These are phyloP conservation scores for Halictus rubicundus DNA, from an alignment of 1,140 invertebrate genomes.

Conservation along the genomic window DNA sequence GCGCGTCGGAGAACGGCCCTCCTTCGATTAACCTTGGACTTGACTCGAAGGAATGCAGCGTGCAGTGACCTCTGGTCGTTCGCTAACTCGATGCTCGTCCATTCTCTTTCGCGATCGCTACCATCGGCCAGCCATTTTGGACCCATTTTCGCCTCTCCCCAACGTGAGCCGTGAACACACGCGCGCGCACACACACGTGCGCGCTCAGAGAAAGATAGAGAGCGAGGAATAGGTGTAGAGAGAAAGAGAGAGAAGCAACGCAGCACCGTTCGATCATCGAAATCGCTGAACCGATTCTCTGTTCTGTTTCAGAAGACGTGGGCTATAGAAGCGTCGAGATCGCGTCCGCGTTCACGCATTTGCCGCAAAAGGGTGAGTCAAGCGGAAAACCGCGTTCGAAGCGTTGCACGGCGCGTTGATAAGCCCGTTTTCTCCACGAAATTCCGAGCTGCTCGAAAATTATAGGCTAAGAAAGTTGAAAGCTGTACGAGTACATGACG, in stretches of 20 bases:
- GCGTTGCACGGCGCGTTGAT: no score
- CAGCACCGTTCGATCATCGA: no score
- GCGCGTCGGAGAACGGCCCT: constrained; percentile 37
- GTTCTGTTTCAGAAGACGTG: constrained; percentile 82
- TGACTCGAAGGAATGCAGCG: constrained; percentile 76
- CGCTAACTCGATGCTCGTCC: constrained; percentile 41
- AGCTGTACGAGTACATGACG: no score
- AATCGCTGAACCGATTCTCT: constrained; percentile 11
- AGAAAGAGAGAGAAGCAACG: no score
- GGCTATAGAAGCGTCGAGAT: constrained; percentile 82
- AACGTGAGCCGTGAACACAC: no score
- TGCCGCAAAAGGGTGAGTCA: constrained; percentile 80
- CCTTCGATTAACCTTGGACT: constrained; percentile 75
- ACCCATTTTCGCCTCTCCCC: background rate
- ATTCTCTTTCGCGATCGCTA: constrained; percentile 46
- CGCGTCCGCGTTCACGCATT: constrained; percentile 80
- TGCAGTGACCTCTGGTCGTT: constrained; percentile 73
- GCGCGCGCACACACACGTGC: no score
- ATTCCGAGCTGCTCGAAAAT: no score
- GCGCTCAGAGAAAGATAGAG: no score
- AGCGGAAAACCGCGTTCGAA: background rate
- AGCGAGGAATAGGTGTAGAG: no score
- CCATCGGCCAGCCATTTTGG: constrained; percentile 39
- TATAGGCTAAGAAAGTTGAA: no score
- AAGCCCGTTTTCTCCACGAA: no score